These are phyloP conservation scores for Tribolium madens DNA, from an alignment of 1,140 invertebrate genomes.

Conservation along the genomic window DNA sequence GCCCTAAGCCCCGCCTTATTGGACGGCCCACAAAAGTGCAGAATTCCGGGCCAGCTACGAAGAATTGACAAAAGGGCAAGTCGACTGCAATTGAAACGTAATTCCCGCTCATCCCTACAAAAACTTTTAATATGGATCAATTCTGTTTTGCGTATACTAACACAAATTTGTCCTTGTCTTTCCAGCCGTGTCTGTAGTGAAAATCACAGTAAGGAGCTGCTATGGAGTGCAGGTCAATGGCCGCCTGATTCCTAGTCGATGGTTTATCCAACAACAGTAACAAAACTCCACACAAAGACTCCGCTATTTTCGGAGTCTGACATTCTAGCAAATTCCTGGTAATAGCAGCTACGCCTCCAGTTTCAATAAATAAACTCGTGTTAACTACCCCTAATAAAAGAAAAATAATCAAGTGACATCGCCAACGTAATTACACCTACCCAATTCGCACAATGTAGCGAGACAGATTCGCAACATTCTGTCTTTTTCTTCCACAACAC, in stretches of 20 bases:
- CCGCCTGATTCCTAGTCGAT: constrained; percentile 78
- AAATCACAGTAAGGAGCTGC: constrained; percentile 94
- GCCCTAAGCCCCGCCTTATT: constrained; percentile 81
- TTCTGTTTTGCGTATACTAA: not conserved
- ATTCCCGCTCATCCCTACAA: constrained; percentile 82
- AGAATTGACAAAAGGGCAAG: constrained; percentile 86
- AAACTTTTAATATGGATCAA: constrained; percentile 14
- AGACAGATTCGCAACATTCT: constrained; percentile 83
- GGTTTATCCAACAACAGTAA: constrained; percentile 90
- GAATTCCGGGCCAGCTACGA: constrained; percentile 89
- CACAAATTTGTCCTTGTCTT: constrained; percentile 60
- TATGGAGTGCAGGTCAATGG: constrained; percentile 83
- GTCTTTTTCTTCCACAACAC: constrained; percentile 83
- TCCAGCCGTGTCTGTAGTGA: constrained; percentile 74
- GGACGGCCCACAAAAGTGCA: constrained; percentile 85
- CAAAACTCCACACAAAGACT: constrained; percentile 89
- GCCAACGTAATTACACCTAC: constrained; percentile 64
- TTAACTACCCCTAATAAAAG: constrained; percentile 80
- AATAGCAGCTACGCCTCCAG: constrained; percentile 86
- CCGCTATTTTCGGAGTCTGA: constrained; percentile 82
- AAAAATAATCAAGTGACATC: not conserved
- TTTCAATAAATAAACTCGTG: constrained; percentile 81
- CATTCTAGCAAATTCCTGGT: constrained; percentile 85
- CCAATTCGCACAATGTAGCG: constrained; percentile 88
- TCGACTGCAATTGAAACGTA: constrained; percentile 85